Percentiles rank a stretch among this genome's conserved stretches.
Evolutionary conservation across 2,113 vertebrate species (phyloP).

Genomic region (Globicephala melas): DNA sequence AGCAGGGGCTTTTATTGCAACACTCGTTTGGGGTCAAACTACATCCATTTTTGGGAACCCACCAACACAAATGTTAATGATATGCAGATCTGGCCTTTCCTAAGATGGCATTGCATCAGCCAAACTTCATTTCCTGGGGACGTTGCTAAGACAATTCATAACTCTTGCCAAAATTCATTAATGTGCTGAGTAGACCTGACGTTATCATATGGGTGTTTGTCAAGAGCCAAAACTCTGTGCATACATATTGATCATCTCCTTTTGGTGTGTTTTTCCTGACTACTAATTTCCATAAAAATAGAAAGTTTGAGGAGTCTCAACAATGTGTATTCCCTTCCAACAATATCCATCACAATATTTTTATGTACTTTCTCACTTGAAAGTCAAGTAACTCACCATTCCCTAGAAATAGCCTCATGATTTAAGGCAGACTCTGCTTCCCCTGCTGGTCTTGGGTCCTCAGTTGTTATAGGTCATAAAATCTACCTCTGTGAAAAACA

Average conservation of each 20-base stretch:
- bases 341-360: conserved; percentile 30
- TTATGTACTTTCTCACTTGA: conserved; percentile 21
- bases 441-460: neutral
- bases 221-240: conserved; percentile 62
- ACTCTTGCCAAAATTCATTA: conserved; percentile 70
- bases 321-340: neutral
- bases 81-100: conserved; percentile 76
- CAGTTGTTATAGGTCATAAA: neutral
- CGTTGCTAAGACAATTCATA: conserved; percentile 72
- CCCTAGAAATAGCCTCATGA: neutral
- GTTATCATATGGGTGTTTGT: conserved; percentile 69
- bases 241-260: conserved; percentile 68
- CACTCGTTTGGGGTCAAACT: conserved; percentile 55
- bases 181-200: conserved; percentile 69
- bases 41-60: conserved; percentile 64
- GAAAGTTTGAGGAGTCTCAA: conserved; percentile 1
- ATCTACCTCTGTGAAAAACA: neutral
- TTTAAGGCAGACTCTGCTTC: neutral
- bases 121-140: conserved; percentile 74
- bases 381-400: neutral
- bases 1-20: conserved; percentile 48
- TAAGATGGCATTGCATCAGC: conserved; percentile 62
- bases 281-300: conserved; percentile 63
- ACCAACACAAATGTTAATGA: conserved; percentile 77
- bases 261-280: conserved; percentile 30